Conservation (phyloP, 2,113 vertebrate species). For the Cottus gobio region DNA sequence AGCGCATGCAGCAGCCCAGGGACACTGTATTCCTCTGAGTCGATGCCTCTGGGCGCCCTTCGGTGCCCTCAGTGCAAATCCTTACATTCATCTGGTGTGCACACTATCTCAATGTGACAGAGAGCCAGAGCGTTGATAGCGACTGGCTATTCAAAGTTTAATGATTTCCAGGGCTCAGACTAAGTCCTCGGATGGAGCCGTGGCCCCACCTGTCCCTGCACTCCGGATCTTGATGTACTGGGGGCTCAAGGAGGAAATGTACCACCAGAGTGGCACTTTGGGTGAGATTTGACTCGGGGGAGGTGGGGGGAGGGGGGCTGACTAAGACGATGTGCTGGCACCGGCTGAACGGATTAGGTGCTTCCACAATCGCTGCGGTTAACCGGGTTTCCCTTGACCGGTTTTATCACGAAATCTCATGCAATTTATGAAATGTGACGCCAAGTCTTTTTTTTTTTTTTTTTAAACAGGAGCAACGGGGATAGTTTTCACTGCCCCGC, state of each 20-base stretch:
- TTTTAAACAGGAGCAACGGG: background rate
- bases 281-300: conserved; percentile 19
- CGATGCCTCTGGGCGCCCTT: conserved; percentile 44
- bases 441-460: background rate
- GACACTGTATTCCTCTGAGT: conserved; percentile 3
- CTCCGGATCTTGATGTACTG: conserved; percentile 36
- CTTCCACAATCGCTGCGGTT: conserved; percentile 25
- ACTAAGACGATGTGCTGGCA: no score
- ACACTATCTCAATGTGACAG: conserved; percentile 32
- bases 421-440: conserved; percentile 20
- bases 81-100: conserved; percentile 35
- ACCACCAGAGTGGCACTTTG: conserved; percentile 30
- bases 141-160: conserved; percentile 57
- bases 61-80: conserved; percentile 44
- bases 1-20: background rate
- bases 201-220: conserved; percentile 26
- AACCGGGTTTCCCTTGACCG: conserved; percentile 33
- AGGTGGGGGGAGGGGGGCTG: no score
- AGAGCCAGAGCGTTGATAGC: conserved; percentile 27
- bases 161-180: conserved; percentile 49
- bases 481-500: conserved; percentile 1
- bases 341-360: conserved; percentile 36
- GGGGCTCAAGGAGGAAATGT: conserved; percentile 35
- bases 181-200: conserved; percentile 28
- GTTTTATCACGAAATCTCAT: conserved; percentile 40